Evolutionary conservation across 1,140 invertebrate genomes (phyloP), one percentile per base, ranked within the genome.

Genomic region (Temnothorax nylanderi): DNA sequence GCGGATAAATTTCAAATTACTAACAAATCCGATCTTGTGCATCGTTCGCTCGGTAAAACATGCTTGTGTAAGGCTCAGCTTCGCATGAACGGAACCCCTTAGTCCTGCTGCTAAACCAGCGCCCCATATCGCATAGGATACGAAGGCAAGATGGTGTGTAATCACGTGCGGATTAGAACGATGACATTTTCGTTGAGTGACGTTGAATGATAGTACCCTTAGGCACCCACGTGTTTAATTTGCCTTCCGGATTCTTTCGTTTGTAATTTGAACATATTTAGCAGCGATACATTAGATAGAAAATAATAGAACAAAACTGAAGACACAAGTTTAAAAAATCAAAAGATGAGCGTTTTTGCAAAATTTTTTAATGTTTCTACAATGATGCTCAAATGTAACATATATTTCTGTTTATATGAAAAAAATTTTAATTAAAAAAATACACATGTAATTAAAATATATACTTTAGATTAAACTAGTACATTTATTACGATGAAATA

Each of bases 1-100:
- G 93, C 93, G 92, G 94, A 95, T 95, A 92, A 81, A 94, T 95
- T 95, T 95, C 93, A 94, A 94, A 95, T 94, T 92, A 89, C 41
- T 75, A 49, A 71, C 89, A 93, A 95, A 95, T 95, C 95, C 93
- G 86, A 95, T 95, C 93, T 93, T 89, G 92, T 90, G 94, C 93
- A 91, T 92, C 92, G 93, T 91, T 94, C 93, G 92, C 86, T 90
- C 80, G 76, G 85, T 16, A 56, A 56, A 44, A 71, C 47, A 56
- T 75, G 75, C 26, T 71, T 74, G 71, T n/a, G 76, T 44, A 26
- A 81, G 49, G 56, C 81, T 82, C 41, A 74, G 86, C 84, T 81
- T 85, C 85, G 87, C 34, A 88, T 92, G 78, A 86, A 92, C 87
- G 87, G 82, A 90, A 92, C 92, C 92, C 91, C 92, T 93, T 92